Conservation (phyloP, 2,888 invertebrate species). For the Ectropis crepuscularia region DNA sequence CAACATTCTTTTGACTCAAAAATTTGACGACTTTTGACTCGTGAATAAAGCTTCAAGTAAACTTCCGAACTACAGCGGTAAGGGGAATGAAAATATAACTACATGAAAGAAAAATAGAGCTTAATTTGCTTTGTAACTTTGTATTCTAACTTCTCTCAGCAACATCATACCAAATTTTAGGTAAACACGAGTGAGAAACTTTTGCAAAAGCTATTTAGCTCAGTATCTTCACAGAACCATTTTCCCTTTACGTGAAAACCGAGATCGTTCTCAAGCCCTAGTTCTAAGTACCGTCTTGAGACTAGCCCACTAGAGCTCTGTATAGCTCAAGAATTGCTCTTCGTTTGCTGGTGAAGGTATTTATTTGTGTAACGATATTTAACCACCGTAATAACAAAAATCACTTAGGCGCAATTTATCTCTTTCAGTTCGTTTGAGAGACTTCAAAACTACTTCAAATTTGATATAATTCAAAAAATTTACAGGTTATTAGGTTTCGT, state of each 20-base stretch:
- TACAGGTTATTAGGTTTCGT: too few relatives aligned
- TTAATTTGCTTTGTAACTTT: too few relatives aligned
- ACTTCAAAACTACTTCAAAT: too few relatives aligned
- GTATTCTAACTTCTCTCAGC: background rate
- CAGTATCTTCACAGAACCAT: background rate
- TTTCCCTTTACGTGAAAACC: conserved; percentile 7
- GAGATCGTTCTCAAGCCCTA: conserved; percentile 9
- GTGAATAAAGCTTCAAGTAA: too few relatives aligned
- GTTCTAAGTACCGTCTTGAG: conserved; percentile 11
- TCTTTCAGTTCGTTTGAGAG: too few relatives aligned
- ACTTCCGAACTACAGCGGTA: too few relatives aligned
- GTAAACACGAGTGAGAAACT: background rate
- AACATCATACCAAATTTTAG: background rate
- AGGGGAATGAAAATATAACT: too few relatives aligned
- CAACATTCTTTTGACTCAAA: too few relatives aligned
- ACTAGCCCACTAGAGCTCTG: conserved; percentile 12
- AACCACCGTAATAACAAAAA: background rate
- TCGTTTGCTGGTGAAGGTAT: background rate
- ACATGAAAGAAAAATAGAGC: too few relatives aligned
- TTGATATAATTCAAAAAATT: too few relatives aligned
- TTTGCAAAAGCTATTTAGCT: background rate
- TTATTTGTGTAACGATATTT: conserved; percentile 1
- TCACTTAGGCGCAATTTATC: too few relatives aligned
- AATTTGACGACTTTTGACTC: too few relatives aligned
- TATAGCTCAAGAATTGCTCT: conserved; percentile 1